Evolutionary conservation across 2,113 vertebrate genomes (phyloP).

Genomic region (Vimba vimba): DNA sequence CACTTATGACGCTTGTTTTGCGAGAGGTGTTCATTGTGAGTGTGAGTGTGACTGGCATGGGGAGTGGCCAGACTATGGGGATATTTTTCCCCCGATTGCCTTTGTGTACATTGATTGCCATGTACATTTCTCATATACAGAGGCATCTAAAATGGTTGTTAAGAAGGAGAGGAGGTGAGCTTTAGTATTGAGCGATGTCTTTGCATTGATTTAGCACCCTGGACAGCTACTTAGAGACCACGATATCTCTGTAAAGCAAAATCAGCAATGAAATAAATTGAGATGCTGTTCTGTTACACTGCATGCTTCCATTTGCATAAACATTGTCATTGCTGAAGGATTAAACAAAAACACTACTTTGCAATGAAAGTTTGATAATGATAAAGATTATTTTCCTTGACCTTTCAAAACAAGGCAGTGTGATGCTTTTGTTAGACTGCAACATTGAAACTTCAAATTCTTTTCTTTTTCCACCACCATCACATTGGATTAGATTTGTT

Average conservation of each 20-base stretch:
- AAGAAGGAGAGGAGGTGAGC: neutral
- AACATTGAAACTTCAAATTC: neutral
- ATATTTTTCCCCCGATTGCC: neutral
- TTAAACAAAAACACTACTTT: constrained; percentile 44
- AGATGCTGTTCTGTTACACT: neutral
- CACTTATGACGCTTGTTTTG: constrained; percentile 62
- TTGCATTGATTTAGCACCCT: constrained; percentile 65
- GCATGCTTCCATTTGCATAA: neutral
- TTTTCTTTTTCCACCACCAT: too few relatives aligned
- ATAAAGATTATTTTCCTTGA: constrained; percentile 58
- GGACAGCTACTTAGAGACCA: constrained; percentile 61
- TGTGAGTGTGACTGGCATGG: constrained; percentile 44
- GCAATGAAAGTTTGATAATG: constrained; percentile 60
- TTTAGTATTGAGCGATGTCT: constrained; percentile 15
- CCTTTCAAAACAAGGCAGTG: constrained; percentile 54
- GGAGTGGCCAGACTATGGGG: neutral
- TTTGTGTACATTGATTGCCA: neutral
- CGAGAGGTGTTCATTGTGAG: constrained; percentile 43
- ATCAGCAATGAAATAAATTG: constrained; percentile 34
- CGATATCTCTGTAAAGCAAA: neutral
- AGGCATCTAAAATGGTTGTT: constrained; percentile 22
- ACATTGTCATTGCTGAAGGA: neutral
- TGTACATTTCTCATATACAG: neutral
- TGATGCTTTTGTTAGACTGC: constrained; percentile 38
- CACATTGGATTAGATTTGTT: too few relatives aligned